phyloP scores from a whole-genome alignment of 92 coral and sea anemone genomes.

The Porites evermanni region DNA sequence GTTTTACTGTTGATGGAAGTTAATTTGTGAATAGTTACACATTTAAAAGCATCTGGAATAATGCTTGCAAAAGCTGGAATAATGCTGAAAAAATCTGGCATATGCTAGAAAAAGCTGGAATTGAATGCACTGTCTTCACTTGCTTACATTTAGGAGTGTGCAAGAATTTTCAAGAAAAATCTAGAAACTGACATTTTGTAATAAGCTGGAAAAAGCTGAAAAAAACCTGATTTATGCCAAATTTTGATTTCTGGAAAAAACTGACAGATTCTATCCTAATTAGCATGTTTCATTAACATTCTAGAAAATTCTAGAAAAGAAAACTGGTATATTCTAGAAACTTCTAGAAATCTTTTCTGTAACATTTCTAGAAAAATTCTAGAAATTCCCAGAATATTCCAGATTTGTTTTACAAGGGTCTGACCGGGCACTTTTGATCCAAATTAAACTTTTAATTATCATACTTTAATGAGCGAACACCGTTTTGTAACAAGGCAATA shows the following conservation, averaged over 20 bases:
- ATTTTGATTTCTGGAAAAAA: slow-evolving; percentile 16
- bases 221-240: background rate
- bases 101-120: slow-evolving; percentile 18
- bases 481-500: too few species aligned
- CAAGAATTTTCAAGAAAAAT: slow-evolving; percentile 1
- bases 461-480: too few species aligned
- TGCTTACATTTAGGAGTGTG: background rate
- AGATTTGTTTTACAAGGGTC: slow-evolving; percentile 34
- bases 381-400: slow-evolving; percentile 23
- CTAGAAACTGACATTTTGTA: slow-evolving; percentile 1
- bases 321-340: slow-evolving; percentile 37
- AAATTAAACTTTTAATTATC: too few species aligned
- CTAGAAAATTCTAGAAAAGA: slow-evolving; percentile 27
- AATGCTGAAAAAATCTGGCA: background rate
- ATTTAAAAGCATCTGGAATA: too few species aligned
- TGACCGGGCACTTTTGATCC: too few species aligned
- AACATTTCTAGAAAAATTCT: slow-evolving; percentile 33
- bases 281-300: slow-evolving; percentile 22
- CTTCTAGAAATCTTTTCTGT: slow-evolving; percentile 16
- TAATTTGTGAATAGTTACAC: too few species aligned
- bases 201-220: slow-evolving; percentile 29
- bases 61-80: slow-evolving; percentile 3
- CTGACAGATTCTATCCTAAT: slow-evolving; percentile 16
- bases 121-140: slow-evolving; percentile 1
- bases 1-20: too few species aligned